Percentiles rank a stretch among this genome's conserved stretches.
These are phyloP conservation scores for Bradypus variegatus DNA, from an alignment of 2,797 vertebrate species.

Conservation along the genomic window DNA sequence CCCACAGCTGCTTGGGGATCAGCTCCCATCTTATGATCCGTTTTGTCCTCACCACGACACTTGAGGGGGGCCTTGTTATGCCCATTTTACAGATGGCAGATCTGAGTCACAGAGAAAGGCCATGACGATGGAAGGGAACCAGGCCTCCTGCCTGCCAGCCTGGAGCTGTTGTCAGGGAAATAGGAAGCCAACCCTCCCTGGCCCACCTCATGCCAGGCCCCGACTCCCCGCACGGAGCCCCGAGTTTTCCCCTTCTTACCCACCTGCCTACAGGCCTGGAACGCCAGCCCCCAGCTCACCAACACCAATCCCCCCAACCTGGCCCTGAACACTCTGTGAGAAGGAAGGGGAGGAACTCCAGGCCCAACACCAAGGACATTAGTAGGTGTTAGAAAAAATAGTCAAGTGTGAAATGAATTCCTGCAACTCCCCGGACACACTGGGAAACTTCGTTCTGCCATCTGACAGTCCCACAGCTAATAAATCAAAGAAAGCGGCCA, in stretches of 20 bases:
- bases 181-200: neutral
- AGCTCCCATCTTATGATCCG: neutral
- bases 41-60: neutral
- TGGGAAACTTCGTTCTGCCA: conserved; percentile 63
- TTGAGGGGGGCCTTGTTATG: neutral
- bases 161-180: neutral
- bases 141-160: neutral
- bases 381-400: conserved; percentile 72
- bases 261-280: neutral
- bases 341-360: conserved; percentile 58
- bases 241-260: neutral
- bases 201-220: neutral
- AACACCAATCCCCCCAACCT: too few species aligned
- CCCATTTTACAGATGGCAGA: neutral
- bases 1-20: neutral
- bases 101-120: neutral
- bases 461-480: conserved; percentile 72
- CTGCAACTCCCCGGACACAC: conserved; percentile 67
- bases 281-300: neutral
- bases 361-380: conserved; percentile 66
- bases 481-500: conserved; percentile 69
- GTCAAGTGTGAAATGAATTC: conserved; percentile 72
- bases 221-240: neutral
- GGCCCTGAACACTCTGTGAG: neutral
- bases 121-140: neutral